These are phyloP conservation scores for Pagetopsis macropterus DNA, from an alignment of 2,797 vertebrate genomes.

Conservation along the genomic window DNA sequence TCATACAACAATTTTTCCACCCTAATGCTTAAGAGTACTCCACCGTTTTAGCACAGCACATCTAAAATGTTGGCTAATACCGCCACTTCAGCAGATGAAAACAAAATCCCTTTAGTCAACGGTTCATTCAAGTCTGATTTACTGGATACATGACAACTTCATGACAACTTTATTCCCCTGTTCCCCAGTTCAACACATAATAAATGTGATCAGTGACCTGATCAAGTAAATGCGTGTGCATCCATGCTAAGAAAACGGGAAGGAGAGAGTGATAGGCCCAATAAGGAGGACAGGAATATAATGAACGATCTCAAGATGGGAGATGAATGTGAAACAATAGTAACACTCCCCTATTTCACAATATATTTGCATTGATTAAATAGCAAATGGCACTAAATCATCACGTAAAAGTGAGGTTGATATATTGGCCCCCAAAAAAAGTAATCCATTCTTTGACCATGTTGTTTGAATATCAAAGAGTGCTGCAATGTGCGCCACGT, in stretches of 20 bases:
- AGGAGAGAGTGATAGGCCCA: slow-evolving; percentile 3
- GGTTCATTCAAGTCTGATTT: slow-evolving; percentile 34
- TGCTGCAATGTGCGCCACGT: slow-evolving; percentile 12
- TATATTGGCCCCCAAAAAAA: slow-evolving; percentile 25
- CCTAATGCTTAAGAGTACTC: not conserved
- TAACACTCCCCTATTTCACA: slow-evolving; percentile 35
- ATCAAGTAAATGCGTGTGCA: slow-evolving; percentile 13
- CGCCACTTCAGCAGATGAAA: slow-evolving; percentile 22
- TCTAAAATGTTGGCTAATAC: not conserved
- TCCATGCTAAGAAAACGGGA: not conserved
- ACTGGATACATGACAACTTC: slow-evolving; percentile 23
- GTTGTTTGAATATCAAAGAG: slow-evolving; percentile 52
- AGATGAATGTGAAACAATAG: slow-evolving; percentile 14
- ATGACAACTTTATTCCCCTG: slow-evolving; percentile 5
- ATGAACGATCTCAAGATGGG: not conserved
- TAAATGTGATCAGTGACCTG: slow-evolving; percentile 13
- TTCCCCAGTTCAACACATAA: slow-evolving; percentile 7
- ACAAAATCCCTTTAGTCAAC: slow-evolving; percentile 9
- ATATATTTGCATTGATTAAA: slow-evolving; percentile 47
- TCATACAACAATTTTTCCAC: not conserved
- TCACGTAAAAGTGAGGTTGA: slow-evolving; percentile 53
- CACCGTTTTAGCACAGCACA: not conserved
- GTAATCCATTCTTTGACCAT: slow-evolving; percentile 46
- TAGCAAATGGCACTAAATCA: slow-evolving; percentile 56
- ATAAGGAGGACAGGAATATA: slow-evolving; percentile 5